Base-by-base conservation (phyloP, 2,888 invertebrate species). In the Sipha maydis region DNA sequence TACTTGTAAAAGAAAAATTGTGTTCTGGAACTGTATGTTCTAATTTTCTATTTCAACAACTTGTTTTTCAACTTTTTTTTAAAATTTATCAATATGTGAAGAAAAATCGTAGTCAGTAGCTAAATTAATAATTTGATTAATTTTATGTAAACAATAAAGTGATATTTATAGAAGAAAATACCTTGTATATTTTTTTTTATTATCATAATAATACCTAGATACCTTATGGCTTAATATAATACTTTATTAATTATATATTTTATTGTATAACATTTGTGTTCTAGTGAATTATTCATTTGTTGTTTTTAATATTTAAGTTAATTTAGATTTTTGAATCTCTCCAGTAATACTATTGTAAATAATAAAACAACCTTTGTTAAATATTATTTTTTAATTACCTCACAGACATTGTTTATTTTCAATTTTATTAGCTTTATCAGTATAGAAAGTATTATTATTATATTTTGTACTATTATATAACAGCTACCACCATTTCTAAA, bases 261-360 rank as follows among this genome's bases (percentile, higher is more conserved):
- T 71, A 19, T 61, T 21, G 61, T 71, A 19, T 71, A 31, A 54
- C 31, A 69, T 84, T 84, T 28, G 21, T 67, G 41, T 77, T 41
- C 21, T 85, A 77, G 48, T 77, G 21, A 25, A 31, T 67, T 77
- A 73, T 61, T 69, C 31, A 77, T 48, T 77, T 71, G 48, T 85
- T 85, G 61, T 85, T 85, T 67, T 67, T 77, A 77, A 77, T 85
- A 83, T 83, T 75, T 83, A 75, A 75, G 83, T 83, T 75, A 56
- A 14, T 56, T 75, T 38, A 56, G 19, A 38, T 28, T 83, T 61
- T 75, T 56, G 83, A 83, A 83, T 83, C 83, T 83, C 83, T 75
- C 34, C 56, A 56, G 21, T 19, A 38, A 83, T 28, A 48, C 69
- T 38, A 5, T 48, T 82, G 67, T 83, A 48, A 71, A 41, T 83